Evolutionary conservation across 2,797 vertebrate genomes (phyloP).

Genomic region (Falco berigora): DNA sequence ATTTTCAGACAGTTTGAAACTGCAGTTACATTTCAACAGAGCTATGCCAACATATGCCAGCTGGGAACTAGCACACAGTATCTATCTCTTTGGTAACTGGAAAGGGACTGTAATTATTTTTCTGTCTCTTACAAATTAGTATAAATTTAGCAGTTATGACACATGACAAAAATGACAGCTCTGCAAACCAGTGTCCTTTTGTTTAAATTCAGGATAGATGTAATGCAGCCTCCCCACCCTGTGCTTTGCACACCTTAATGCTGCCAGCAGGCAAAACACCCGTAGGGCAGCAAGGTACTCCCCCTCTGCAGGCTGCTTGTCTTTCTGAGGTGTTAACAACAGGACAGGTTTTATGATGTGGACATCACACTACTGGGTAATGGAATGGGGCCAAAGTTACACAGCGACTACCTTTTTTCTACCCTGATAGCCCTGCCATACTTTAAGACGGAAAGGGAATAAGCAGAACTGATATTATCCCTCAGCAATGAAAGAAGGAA

Average conservation of each 20-base stretch:
- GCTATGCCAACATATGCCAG: constrained; percentile 5
- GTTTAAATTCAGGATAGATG: neutral
- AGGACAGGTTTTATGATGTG: neutral
- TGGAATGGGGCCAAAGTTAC: neutral
- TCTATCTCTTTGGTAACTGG: neutral
- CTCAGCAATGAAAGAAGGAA: neutral
- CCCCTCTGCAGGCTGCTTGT: neutral
- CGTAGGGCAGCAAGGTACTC: neutral
- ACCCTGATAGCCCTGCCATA: neutral
- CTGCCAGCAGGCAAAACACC: neutral
- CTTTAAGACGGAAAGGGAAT: neutral
- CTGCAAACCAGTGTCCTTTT: neutral
- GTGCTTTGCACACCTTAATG: neutral
- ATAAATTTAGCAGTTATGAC: neutral
- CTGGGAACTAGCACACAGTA: neutral
- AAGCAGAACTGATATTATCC: neutral
- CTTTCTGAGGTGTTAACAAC: neutral
- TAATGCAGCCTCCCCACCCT: neutral
- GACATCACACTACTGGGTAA: neutral
- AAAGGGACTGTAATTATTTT: constrained; percentile 7
- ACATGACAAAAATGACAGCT: neutral
- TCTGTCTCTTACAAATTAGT: neutral
- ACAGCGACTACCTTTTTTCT: neutral
- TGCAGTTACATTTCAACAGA: constrained; percentile 16
- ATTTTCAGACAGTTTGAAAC: constrained; percentile 27